A percentile compares a stretch with the other conserved stretches of the same genome.
These are phyloP conservation scores for Battus philenor DNA, from an alignment of 1,140 invertebrate genomes.

Conservation along the genomic window DNA sequence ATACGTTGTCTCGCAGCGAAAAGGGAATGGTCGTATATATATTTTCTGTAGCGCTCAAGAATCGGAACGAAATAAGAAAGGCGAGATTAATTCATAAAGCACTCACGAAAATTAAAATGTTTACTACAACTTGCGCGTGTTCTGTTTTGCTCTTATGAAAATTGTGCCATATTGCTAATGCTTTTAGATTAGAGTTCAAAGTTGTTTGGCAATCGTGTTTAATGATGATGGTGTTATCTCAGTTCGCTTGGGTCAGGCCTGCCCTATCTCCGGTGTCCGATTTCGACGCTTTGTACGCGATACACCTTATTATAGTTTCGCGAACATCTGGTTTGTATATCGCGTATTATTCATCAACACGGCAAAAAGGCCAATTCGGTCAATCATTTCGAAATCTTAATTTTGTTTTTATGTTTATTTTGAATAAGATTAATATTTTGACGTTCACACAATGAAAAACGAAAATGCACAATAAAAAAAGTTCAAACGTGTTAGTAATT, in stretches of 20 bases:
- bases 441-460: no score
- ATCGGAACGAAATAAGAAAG: slow-evolving; percentile 34
- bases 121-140: slow-evolving; percentile 43
- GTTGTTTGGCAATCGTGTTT: slow-evolving; percentile 23
- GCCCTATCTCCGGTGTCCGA: slow-evolving; percentile 72
- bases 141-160: slow-evolving; percentile 7
- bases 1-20: slow-evolving; percentile 19
- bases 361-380: slow-evolving; percentile 53
- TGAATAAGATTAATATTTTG: slow-evolving; percentile 5
- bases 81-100: slow-evolving; percentile 55
- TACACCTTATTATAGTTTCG: slow-evolving; percentile 70
- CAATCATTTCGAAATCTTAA: slow-evolving; percentile 47
- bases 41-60: slow-evolving; percentile 17
- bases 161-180: slow-evolving; percentile 16
- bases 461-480: no score
- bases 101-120: slow-evolving; percentile 69
- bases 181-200: slow-evolving; percentile 26
- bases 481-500: no score
- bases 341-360: slow-evolving; percentile 53
- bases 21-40: slow-evolving; percentile 7
- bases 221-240: slow-evolving; percentile 37
- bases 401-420: slow-evolving; percentile 1
- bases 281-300: slow-evolving; percentile 72
- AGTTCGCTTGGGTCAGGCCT: slow-evolving; percentile 48
- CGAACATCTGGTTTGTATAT: slow-evolving; percentile 66